Evolutionary conservation across 1,140 invertebrate genomes (phyloP).

Genomic region (Heliconius hewitsoni): DNA sequence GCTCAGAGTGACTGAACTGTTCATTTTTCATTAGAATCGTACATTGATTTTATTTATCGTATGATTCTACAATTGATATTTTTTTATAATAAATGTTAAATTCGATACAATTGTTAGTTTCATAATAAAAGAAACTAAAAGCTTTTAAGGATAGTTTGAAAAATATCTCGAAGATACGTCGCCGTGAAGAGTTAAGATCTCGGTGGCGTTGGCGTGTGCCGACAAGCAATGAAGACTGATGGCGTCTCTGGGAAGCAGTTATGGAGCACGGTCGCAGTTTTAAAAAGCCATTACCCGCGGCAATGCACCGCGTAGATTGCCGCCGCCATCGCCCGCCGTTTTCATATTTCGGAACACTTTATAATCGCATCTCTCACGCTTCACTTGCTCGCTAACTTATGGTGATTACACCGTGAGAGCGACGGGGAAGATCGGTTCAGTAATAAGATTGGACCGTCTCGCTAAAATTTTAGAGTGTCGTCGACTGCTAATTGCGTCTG

Average conservation of each 20-base stretch:
- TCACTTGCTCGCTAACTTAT: constrained; percentile 79
- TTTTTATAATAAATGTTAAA: too few species aligned
- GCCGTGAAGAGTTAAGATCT: constrained; percentile 75
- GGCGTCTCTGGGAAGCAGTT: constrained; percentile 74
- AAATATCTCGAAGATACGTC: constrained; percentile 66
- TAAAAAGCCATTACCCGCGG: constrained; percentile 80
- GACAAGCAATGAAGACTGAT: constrained; percentile 81
- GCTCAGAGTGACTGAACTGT: constrained; percentile 17
- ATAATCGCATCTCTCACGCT: constrained; percentile 79
- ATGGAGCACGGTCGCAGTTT: constrained; percentile 79
- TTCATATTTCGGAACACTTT: constrained; percentile 80
- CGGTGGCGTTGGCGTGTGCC: constrained; percentile 57
- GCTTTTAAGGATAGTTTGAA: constrained; percentile 55
- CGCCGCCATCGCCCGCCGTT: constrained; percentile 55
- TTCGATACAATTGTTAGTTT: constrained; percentile 4
- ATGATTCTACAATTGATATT: neutral
- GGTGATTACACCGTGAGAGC: constrained; percentile 79
- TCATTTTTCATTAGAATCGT: constrained; percentile 23
- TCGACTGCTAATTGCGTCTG: constrained; percentile 76
- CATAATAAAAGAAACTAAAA: constrained; percentile 48
- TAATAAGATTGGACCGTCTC: constrained; percentile 79
- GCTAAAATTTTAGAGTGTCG: constrained; percentile 79
- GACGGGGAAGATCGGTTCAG: constrained; percentile 78
- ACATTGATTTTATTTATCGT: neutral
- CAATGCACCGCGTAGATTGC: constrained; percentile 76